These are phyloP conservation scores for Nineta flava DNA, from an alignment of 2,888 invertebrate genomes.

Conservation along the genomic window DNA sequence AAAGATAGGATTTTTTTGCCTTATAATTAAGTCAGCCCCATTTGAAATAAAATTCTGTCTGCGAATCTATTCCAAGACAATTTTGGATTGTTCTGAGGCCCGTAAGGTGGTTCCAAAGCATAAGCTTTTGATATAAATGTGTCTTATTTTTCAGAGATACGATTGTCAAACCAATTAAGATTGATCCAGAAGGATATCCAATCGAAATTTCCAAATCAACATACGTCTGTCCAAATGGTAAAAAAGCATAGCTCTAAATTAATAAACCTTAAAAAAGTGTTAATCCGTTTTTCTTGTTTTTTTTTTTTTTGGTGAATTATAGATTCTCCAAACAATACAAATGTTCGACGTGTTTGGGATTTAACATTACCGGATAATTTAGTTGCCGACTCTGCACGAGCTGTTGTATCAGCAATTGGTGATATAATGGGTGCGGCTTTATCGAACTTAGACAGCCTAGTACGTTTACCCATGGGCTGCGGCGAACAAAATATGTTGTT, in stretches of 20 bases:
- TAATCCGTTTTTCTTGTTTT: not conserved
- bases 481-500: conserved; percentile 72
- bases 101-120: too few species aligned
- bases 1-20: too few species aligned
- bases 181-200: conserved; percentile 58
- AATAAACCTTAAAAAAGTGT: conserved; percentile 6
- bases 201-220: conserved; percentile 46
- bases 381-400: conserved; percentile 45
- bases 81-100: too few species aligned
- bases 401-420: conserved; percentile 43
- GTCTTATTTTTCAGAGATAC: conserved; percentile 33
- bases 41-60: too few species aligned
- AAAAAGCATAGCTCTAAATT: conserved; percentile 8
- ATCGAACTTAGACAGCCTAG: conserved; percentile 47
- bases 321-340: not conserved
- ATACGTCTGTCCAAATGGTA: conserved; percentile 49
- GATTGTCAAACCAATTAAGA: conserved; percentile 40
- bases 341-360: conserved; percentile 22
- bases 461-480: conserved; percentile 56
- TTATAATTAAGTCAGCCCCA: too few species aligned
- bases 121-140: too few species aligned
- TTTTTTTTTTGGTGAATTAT: not conserved
- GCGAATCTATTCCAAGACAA: too few species aligned
- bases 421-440: conserved; percentile 42
- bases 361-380: conserved; percentile 33